phyloP scores from a whole-genome alignment of 2,888 invertebrate genomes.

The Bombyx huttoni region DNA sequence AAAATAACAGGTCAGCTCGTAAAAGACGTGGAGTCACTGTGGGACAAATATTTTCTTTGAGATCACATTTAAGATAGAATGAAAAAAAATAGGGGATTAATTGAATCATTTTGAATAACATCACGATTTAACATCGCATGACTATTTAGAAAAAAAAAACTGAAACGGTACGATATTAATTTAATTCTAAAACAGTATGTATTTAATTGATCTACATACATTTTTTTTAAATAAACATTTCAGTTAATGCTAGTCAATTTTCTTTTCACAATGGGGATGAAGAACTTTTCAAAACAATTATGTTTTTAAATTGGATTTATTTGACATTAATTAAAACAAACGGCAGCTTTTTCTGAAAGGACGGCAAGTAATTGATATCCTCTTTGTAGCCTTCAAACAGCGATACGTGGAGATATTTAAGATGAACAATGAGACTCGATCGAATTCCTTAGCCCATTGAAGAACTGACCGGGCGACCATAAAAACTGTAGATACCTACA shows the following conservation, averaged over 20 bases:
- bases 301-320: conserved; percentile 22
- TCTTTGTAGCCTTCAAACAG: conserved; percentile 28
- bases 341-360: conserved; percentile 21
- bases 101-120: conserved; percentile 7
- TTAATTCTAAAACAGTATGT: not conserved
- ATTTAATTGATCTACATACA: not conserved
- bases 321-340: conserved; percentile 27
- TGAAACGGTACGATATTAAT: not conserved
- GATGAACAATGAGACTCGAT: conserved; percentile 65
- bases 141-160: not conserved
- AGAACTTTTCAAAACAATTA: conserved; percentile 5
- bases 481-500: conserved; percentile 71
- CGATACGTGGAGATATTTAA: conserved; percentile 37
- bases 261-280: not conserved
- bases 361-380: conserved; percentile 36
- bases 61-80: conserved; percentile 25
- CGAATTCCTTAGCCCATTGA: conserved; percentile 71
- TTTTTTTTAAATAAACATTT: too few relatives aligned
- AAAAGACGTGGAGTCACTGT: conserved; percentile 62
- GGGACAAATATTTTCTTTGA: conserved; percentile 42
- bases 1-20: conserved; percentile 62
- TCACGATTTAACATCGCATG: not conserved
- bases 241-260: not conserved
- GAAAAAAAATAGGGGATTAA: conserved; percentile 19
- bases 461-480: conserved; percentile 68